A percentile compares a stretch with the other conserved stretches of the same genome.
These are phyloP conservation scores for Acheta domesticus DNA, from an alignment of 2,888 invertebrate species.

Conservation along the genomic window DNA sequence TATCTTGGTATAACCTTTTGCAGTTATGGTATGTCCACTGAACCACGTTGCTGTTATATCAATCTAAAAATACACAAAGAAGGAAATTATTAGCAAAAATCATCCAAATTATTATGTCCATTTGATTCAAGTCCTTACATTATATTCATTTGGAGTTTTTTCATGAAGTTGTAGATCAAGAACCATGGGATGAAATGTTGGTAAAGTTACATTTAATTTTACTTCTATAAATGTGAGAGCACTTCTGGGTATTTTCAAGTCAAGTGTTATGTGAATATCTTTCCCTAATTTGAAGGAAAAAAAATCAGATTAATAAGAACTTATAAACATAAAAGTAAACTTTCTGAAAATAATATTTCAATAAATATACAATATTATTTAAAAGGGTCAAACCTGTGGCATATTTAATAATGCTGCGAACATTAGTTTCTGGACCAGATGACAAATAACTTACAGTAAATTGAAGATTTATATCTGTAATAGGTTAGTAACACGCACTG, in stretches of 20 bases:
- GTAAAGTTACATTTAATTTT: slow-evolving; percentile 69
- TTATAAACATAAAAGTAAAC: neutral
- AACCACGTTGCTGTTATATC: slow-evolving; percentile 76
- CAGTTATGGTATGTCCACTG: slow-evolving; percentile 67
- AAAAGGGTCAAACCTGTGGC: slow-evolving; percentile 50
- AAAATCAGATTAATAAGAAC: neutral
- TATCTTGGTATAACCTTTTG: slow-evolving; percentile 72
- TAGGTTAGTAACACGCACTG: slow-evolving; percentile 60
- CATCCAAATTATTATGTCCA: slow-evolving; percentile 29
- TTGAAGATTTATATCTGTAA: slow-evolving; percentile 64
- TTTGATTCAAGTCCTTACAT: slow-evolving; percentile 51
- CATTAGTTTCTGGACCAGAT: slow-evolving; percentile 55
- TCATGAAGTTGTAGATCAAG: slow-evolving; percentile 64
- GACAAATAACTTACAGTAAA: slow-evolving; percentile 54
- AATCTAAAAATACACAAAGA: slow-evolving; percentile 51
- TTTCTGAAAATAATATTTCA: neutral
- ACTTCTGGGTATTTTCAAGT: slow-evolving; percentile 63
- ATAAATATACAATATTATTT: neutral
- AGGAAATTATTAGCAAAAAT: slow-evolving; percentile 32
- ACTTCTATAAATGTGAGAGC: slow-evolving; percentile 65
- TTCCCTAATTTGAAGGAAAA: slow-evolving; percentile 45
- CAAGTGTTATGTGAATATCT: slow-evolving; percentile 56
- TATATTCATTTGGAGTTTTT: slow-evolving; percentile 63
- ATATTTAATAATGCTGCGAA: slow-evolving; percentile 54
- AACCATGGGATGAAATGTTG: slow-evolving; percentile 68